These are phyloP conservation scores for Lymantria monacha DNA, from an alignment of 2,888 invertebrate genomes.

Conservation along the genomic window DNA sequence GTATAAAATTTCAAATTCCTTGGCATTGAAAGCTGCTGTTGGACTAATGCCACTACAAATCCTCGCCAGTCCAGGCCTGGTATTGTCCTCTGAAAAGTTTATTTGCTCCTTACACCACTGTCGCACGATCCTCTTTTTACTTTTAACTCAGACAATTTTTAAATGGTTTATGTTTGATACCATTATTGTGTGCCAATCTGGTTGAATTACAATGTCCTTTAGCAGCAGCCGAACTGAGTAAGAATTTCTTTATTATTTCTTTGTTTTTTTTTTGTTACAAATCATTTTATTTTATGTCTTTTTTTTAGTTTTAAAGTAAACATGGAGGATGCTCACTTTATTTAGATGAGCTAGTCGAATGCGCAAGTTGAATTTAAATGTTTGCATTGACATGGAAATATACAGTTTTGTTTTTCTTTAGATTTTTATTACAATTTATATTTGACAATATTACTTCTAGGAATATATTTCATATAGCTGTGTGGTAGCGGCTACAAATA, in stretches of 20 bases:
- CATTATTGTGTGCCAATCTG: slow-evolving; percentile 83
- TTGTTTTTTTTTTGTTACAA: slow-evolving; percentile 65
- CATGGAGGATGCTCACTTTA: slow-evolving; percentile 72
- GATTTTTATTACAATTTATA: slow-evolving; percentile 26
- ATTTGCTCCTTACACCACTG: slow-evolving; percentile 70
- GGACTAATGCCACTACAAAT: slow-evolving; percentile 79
- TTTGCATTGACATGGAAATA: slow-evolving; percentile 24
- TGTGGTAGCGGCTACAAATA: too few species aligned
- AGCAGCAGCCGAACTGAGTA: slow-evolving; percentile 70
- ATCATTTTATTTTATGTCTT: slow-evolving; percentile 71
- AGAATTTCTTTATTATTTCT: slow-evolving; percentile 70
- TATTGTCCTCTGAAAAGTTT: slow-evolving; percentile 71
- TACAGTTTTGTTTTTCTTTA: slow-evolving; percentile 20
- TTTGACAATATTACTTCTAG: slow-evolving; percentile 33
- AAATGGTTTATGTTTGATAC: slow-evolving; percentile 80
- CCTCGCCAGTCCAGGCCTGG: slow-evolving; percentile 66
- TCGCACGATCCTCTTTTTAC: slow-evolving; percentile 67
- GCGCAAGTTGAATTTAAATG: slow-evolving; percentile 61
- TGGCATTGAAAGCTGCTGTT: slow-evolving; percentile 36
- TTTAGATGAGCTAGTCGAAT: slow-evolving; percentile 68
- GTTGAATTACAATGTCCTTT: slow-evolving; percentile 82
- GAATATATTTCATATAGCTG: too few species aligned
- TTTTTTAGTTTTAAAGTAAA: slow-evolving; percentile 55
- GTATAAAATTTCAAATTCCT: slow-evolving; percentile 29
- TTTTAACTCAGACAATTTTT: slow-evolving; percentile 79